phyloP scores from a whole-genome alignment of 2,888 invertebrate genomes.

The Chrysodeixis includens region DNA sequence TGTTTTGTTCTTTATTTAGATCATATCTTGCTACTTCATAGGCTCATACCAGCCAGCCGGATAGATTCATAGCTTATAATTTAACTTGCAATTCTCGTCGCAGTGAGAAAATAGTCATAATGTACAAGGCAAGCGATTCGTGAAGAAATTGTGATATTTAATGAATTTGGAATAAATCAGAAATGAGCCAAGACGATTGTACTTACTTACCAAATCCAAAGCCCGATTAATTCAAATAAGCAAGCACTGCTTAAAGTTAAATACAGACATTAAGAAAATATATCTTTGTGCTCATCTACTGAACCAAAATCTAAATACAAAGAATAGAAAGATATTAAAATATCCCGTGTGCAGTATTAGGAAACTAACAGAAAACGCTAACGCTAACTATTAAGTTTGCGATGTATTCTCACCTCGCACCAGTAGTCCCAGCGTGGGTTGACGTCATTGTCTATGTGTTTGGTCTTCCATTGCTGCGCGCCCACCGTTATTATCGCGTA shows the following conservation, averaged over 20 bases:
- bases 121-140: constrained; percentile 24
- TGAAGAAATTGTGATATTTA: constrained; percentile 17
- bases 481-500: constrained; percentile 98
- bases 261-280: constrained; percentile 43
- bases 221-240: constrained; percentile 56
- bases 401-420: constrained; percentile 94
- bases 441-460: constrained; percentile 97
- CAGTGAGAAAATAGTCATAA: constrained; percentile 36
- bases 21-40: constrained; percentile 39
- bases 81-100: constrained; percentile 47
- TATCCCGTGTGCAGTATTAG: constrained; percentile 50
- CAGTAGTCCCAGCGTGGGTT: constrained; percentile 99
- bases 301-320: constrained; percentile 46
- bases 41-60: constrained; percentile 24
- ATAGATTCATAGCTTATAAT: constrained; percentile 19
- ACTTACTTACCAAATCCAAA: constrained; percentile 57
- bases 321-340: constrained; percentile 28
- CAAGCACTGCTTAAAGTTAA: constrained; percentile 57
- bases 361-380: constrained; percentile 16
- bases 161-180: constrained; percentile 56
- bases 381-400: neutral
- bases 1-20: neutral
- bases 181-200: constrained; percentile 65
- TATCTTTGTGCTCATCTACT: constrained; percentile 53
- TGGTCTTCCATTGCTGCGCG: constrained; percentile 97